Evolutionary conservation across 2,113 vertebrate species (phyloP).

Genomic region (Gadus macrocephalus): DNA sequence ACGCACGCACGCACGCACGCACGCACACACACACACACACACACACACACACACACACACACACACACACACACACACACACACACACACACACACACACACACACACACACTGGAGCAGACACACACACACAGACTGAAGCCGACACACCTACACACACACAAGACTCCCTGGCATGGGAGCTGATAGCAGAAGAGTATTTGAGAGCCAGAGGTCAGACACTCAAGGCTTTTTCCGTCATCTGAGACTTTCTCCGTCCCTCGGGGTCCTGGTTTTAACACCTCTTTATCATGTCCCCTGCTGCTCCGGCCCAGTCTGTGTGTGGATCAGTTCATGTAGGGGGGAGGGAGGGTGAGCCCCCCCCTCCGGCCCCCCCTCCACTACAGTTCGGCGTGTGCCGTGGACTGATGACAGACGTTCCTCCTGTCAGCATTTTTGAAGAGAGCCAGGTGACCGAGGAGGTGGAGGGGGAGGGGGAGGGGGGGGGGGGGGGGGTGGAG

Average conservation of each 20-base stretch:
- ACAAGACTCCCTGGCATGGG: slow-evolving; percentile 21
- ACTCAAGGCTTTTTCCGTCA: slow-evolving; percentile 40
- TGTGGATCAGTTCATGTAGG: neutral
- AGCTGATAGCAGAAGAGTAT: slow-evolving; percentile 45
- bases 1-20: slow-evolving; percentile 10
- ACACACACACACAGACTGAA: neutral
- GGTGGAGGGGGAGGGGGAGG: neutral
- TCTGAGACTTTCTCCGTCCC: slow-evolving; percentile 26
- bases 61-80: too few species aligned
- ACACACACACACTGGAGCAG: neutral
- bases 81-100: neutral
- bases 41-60: slow-evolving; percentile 13
- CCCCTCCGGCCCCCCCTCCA: neutral
- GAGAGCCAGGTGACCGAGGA: slow-evolving; percentile 38
- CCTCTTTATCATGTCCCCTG: neutral
- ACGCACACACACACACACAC: neutral
- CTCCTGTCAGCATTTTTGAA: slow-evolving; percentile 50
- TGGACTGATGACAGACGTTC: slow-evolving; percentile 41
- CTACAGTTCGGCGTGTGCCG: slow-evolving; percentile 26
- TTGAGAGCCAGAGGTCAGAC: slow-evolving; percentile 42
- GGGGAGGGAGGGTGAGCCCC: too few species aligned
- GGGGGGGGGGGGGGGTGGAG: neutral
- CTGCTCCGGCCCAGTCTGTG: slow-evolving; percentile 19
- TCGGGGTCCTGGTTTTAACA: neutral
- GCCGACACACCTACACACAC: slow-evolving; percentile 2